Base-by-base conservation (phyloP, 2,113 vertebrate genomes). In the Lanius ludovicianus region DNA sequence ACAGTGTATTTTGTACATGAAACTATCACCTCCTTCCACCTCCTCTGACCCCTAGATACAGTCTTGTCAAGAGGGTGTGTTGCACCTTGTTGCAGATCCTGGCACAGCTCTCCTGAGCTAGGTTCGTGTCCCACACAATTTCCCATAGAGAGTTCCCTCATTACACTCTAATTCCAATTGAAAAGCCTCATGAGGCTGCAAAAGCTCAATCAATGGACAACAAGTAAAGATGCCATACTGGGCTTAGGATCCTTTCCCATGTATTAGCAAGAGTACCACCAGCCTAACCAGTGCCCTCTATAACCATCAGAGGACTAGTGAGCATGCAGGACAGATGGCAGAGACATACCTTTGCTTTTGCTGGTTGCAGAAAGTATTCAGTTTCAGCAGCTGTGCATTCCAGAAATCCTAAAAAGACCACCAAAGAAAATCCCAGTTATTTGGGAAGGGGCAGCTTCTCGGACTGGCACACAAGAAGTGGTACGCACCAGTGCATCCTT, bases 291-390 rank as follows among this genome's bases (percentile, higher is more conserved):
- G 19, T n/a, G 23, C 35, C 15, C 31, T 35, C 27, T 78, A 2
- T 4, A 12, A 70, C 49, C 23, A 56, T 20, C 37, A 52, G 22
- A 57, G 9, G 5, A 24, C 33, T 42, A 25, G 2, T 25, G 30
- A 74, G 35, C 25, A 14, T 6, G 6, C 12, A 80, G n/a, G 15
- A 76, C 28, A 84, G 28, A 41, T n/a, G 7, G 20, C 27, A 90
- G 75, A 73, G 14, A 96, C 30, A 0, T 98, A 99, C 99, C 98
- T 99, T 80, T 97, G 92, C 44, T 96, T 96, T 85, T 98, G 98
- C 46, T 90, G 56, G 11, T 97, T 96, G 79, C 98, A 99, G 96
- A 99, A 99, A 18, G 96, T 96, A 30, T 88, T 95, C 80, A 99
- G 89, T 56, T 97, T 97, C 74, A 97, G 76, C 9, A 97, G 96